Percentiles rank a stretch among this genome's conserved stretches.
phyloP scores from a whole-genome alignment of 2,113 vertebrate genomes.

The Rhinogobius similis region DNA sequence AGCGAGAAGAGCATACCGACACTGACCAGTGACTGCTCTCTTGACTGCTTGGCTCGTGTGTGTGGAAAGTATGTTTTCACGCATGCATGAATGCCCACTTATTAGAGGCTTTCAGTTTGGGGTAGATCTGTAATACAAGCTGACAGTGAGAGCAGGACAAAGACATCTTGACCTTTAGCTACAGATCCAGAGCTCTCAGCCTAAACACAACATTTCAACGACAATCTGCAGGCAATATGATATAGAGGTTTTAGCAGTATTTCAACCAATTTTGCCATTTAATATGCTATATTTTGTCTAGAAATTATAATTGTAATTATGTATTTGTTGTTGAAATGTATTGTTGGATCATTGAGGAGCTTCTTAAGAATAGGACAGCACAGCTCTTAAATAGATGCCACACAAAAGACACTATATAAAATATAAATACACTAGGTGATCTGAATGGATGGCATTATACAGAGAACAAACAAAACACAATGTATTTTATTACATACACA shows the following conservation, averaged over 20 bases:
- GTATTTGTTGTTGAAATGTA: slow-evolving; percentile 7
- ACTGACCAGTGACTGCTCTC: slow-evolving; percentile 20
- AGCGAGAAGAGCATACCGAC: slow-evolving; percentile 56
- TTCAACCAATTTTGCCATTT: not conserved
- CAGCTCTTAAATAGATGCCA: slow-evolving; percentile 42
- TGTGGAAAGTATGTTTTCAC: slow-evolving; percentile 18
- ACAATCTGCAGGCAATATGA: not conserved
- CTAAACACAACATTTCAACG: slow-evolving; percentile 37
- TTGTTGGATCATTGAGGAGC: slow-evolving; percentile 53
- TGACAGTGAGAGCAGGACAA: slow-evolving; percentile 49
- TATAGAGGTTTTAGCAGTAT: not conserved
- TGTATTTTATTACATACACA: not conserved
- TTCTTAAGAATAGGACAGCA: slow-evolving; percentile 52
- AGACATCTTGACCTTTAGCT: slow-evolving; percentile 30
- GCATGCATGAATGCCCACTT: not conserved
- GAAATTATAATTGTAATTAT: not conserved
- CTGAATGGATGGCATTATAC: slow-evolving; percentile 16
- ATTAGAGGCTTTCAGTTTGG: not conserved
- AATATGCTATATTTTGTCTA: not conserved
- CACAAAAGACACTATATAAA: slow-evolving; percentile 29
- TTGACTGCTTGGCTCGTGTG: slow-evolving; percentile 35
- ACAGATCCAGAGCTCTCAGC: slow-evolving; percentile 42
- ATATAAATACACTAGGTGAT: too few species aligned
- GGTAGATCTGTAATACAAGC: slow-evolving; percentile 53
- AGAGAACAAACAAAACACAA: slow-evolving; percentile 25